Evolutionary conservation across 2,797 vertebrate species (phyloP).

Genomic region (Platyrinchus mystaceus): DNA sequence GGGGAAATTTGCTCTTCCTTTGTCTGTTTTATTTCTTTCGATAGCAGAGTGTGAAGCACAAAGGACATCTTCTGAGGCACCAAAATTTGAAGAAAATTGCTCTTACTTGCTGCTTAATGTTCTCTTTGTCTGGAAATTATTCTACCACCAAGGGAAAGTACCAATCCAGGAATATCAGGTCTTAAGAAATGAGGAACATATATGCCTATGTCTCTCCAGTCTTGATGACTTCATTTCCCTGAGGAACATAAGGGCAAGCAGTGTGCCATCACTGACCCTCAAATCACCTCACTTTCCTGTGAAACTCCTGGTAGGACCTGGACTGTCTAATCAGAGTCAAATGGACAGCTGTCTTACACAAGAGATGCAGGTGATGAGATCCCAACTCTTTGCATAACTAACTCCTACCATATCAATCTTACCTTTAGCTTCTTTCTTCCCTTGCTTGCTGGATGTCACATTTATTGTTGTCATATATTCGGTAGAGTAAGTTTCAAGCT

Average conservation of each 20-base stretch:
- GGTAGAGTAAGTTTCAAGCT: background rate
- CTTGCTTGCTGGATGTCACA: background rate
- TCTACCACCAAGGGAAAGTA: background rate
- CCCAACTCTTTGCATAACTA: background rate
- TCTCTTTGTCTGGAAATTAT: background rate
- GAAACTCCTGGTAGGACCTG: background rate
- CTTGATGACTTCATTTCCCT: background rate
- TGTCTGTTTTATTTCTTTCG: background rate
- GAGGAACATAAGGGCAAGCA: fast-evolving
- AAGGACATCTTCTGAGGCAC: background rate
- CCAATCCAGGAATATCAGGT: background rate
- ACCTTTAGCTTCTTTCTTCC: background rate
- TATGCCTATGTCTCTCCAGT: background rate
- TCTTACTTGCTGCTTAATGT: background rate
- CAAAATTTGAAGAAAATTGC: background rate
- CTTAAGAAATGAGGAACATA: background rate
- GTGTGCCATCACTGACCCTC: background rate
- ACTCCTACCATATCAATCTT: background rate
- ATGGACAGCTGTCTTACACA: background rate
- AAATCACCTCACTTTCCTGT: background rate
- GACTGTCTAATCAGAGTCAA: background rate
- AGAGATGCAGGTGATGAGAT: background rate
- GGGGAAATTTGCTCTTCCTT: background rate
- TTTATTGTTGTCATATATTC: background rate
- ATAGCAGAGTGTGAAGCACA: background rate